phyloP scores from a whole-genome alignment of 1,140 invertebrate species.

The Leptonema lineaticorne region DNA sequence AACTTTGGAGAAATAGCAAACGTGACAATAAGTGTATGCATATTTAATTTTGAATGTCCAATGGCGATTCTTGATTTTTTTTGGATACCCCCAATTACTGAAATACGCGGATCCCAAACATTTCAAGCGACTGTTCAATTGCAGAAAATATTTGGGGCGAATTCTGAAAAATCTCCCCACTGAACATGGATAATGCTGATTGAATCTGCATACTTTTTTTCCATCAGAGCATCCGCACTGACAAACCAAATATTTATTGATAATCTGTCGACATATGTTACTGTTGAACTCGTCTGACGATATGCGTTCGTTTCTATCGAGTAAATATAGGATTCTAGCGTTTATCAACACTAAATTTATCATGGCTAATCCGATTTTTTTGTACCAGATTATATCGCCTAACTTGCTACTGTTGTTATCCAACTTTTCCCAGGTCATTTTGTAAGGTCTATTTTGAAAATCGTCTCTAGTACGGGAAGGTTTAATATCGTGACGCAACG shows the following conservation, averaged over 20 bases:
- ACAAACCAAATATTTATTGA: background rate
- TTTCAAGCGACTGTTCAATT: too few relatives aligned
- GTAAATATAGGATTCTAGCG: background rate
- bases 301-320: background rate
- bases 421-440: background rate
- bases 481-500: too few relatives aligned
- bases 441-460: too few relatives aligned
- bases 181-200: background rate
- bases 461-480: too few relatives aligned
- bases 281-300: background rate
- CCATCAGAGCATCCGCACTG: background rate
- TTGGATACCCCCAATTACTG: too few relatives aligned
- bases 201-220: background rate
- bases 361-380: background rate
- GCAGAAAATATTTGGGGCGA: too few relatives aligned
- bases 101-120: too few relatives aligned
- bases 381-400: background rate
- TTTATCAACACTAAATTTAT: background rate
- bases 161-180: too few relatives aligned
- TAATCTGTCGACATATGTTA: background rate
- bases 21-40: too few relatives aligned
- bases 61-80: too few relatives aligned
- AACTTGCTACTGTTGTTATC: background rate
- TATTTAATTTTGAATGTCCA: too few relatives aligned
- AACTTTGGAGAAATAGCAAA: too few relatives aligned